A percentile compares a stretch with the other conserved stretches of the same genome.
Evolutionary conservation across 2,888 invertebrate genomes (phyloP).

Genomic region (Dione vanillae): DNA sequence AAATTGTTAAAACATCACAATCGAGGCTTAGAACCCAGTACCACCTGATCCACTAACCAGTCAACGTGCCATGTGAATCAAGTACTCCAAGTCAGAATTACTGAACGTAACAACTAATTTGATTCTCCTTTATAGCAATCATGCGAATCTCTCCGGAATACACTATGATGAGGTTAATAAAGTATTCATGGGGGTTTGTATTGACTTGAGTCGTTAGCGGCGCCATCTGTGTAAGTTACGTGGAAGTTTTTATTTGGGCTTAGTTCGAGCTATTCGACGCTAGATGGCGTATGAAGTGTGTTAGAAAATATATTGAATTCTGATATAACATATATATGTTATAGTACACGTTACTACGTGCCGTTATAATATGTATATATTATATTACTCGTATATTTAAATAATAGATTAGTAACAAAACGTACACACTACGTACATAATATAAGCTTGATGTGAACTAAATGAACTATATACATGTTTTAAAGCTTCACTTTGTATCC

Average conservation of each 20-base stretch:
- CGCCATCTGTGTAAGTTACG: background rate
- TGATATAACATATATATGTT: background rate
- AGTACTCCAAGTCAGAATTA: background rate
- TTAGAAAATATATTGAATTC: background rate
- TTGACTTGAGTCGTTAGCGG: slow-evolving; percentile 24
- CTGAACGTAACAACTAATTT: slow-evolving; percentile 9
- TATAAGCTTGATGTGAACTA: no score
- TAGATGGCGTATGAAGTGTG: slow-evolving; percentile 5
- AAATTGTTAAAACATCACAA: no score
- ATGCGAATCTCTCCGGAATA: slow-evolving; percentile 71
- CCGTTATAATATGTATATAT: no score
- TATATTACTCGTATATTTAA: no score
- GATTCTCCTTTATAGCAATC: slow-evolving; percentile 60
- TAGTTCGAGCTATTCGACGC: slow-evolving; percentile 1
- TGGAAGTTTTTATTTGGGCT: background rate
- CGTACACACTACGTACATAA: no score
- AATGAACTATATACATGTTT: no score
- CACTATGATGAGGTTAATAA: slow-evolving; percentile 64
- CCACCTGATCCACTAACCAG: background rate
- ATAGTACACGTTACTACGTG: no score
- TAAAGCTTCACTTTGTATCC: no score
- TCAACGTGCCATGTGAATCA: background rate
- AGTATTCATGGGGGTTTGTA: slow-evolving; percentile 31
- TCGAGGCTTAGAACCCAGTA: no score
- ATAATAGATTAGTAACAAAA: no score